A percentile compares a stretch with the other conserved stretches of the same genome.
Evolutionary conservation across 2,888 invertebrate genomes (phyloP).

Genomic region (Gasteruption jaculator): DNA sequence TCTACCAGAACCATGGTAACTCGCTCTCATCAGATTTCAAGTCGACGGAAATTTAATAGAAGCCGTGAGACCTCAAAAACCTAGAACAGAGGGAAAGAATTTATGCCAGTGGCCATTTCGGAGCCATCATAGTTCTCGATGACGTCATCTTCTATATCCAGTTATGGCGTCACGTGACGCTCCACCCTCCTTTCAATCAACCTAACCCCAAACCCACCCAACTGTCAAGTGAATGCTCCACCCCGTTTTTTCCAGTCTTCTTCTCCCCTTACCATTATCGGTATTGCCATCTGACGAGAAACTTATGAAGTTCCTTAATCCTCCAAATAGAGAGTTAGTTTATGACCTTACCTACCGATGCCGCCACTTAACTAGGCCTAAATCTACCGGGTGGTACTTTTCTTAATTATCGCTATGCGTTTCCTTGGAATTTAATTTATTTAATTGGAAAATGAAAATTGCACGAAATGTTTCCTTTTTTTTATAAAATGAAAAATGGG

Average conservation of each 20-base stretch:
- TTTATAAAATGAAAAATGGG: too few species aligned
- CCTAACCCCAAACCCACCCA: slow-evolving; percentile 53
- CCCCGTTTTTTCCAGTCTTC: slow-evolving; percentile 47
- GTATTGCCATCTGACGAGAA: slow-evolving; percentile 47
- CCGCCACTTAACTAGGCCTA: slow-evolving; percentile 39
- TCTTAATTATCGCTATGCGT: not conserved
- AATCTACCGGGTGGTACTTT: slow-evolving; percentile 27
- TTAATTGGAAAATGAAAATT: not conserved
- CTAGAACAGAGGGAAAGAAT: slow-evolving; percentile 40
- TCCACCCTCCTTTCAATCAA: slow-evolving; percentile 63
- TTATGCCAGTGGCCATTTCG: slow-evolving; percentile 54
- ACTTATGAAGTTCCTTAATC: slow-evolving; percentile 38
- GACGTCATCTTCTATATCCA: slow-evolving; percentile 49
- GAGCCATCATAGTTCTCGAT: slow-evolving; percentile 59
- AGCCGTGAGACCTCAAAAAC: slow-evolving; percentile 16
- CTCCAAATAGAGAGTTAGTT: slow-evolving; percentile 38
- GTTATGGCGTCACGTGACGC: slow-evolving; percentile 53
- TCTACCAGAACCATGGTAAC: too few species aligned
- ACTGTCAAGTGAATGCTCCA: slow-evolving; percentile 51
- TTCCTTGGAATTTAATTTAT: not conserved
- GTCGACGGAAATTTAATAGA: not conserved
- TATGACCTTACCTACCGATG: slow-evolving; percentile 43
- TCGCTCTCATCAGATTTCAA: too few species aligned
- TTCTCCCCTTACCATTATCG: slow-evolving; percentile 41
- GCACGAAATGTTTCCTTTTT: slow-evolving; percentile 5